phyloP scores from a whole-genome alignment of 2,113 vertebrate species.

The Catharus bicknelli region DNA sequence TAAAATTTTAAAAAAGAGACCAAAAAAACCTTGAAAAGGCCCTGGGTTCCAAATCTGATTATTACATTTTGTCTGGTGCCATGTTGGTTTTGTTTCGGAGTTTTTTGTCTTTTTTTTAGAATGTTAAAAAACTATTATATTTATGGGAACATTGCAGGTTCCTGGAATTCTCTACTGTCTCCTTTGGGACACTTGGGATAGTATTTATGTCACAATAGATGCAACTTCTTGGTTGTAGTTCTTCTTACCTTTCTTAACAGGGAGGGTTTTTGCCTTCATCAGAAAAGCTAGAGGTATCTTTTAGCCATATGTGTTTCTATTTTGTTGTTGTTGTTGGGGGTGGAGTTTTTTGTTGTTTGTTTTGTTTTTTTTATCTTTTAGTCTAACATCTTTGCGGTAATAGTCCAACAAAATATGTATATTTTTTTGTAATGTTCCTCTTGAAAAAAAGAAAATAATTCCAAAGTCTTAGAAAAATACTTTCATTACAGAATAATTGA shows the following conservation, averaged over 20 bases:
- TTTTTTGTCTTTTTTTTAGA: background rate
- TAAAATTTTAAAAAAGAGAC: background rate
- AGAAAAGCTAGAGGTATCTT: background rate
- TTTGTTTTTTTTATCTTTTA: background rate
- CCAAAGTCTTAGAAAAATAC: background rate
- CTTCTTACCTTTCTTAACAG: background rate
- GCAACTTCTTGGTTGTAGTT: background rate
- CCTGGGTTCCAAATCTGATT: background rate
- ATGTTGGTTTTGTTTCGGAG: accelerated
- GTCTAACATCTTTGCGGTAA: background rate
- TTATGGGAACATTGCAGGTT: background rate
- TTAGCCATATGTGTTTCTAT: background rate
- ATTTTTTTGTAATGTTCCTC: background rate
- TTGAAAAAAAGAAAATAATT: background rate
- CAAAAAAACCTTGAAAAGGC: background rate
- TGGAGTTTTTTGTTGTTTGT: no score
- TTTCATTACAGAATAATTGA: background rate
- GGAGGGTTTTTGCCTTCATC: background rate
- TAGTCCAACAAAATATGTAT: background rate
- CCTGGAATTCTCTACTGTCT: background rate
- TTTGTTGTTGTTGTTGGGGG: background rate
- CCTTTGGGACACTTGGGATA: background rate
- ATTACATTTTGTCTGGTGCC: background rate
- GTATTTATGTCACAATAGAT: background rate
- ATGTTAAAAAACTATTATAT: background rate